Evolutionary conservation across 2,113 vertebrate genomes (phyloP), one percentile per base, ranked within the genome.

Genomic region (Dolichallabes microphthalmus): DNA sequence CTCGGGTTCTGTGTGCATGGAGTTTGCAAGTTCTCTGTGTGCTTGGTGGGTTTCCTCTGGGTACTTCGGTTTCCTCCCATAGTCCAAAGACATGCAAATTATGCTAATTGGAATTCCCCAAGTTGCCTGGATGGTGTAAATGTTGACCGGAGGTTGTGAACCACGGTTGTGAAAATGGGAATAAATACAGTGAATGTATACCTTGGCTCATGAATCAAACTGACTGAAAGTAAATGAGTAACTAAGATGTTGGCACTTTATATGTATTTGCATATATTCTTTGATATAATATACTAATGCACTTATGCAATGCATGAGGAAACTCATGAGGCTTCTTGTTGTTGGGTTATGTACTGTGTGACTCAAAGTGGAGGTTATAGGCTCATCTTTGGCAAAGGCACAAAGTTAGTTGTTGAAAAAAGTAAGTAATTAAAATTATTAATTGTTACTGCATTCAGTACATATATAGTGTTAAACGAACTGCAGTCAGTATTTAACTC

Each of bases 141-240:
- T 45, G 45, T 45, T 45, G 45, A 45, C 45, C 45, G 7, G 7
- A 8, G 45, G 45, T 8, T 45, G 45, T 45, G 45, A 45, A 45
- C 45, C 45, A 45, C 45, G 7, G 45, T 45, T 45, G 45, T 45
- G 45, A 45, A 45, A 45, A 45, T 1, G 45, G 45, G 7, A 45
- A 45, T 45, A 45, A 45, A 45, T 45, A 45, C 0, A 45, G 45
- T 45, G 45, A 90, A 71, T 80, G 0, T 88, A 0, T 13, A 87
- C 15, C 91, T 92, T 0, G 91, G 89, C 25, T 15, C 63, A 1
- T 89, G 89, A 52, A 87, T 81, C 80, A 90, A 85, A 60, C 57
- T 87, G n/a, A 86, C n/a, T 50, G 57, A 82, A 69, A 63, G 87
- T 84, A 81, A 86, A 85, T 71, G 55, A 2, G 30, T 20, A 79